Evolutionary conservation across 2,888 invertebrate genomes (phyloP).

Genomic region (Lithophane leautieri): DNA sequence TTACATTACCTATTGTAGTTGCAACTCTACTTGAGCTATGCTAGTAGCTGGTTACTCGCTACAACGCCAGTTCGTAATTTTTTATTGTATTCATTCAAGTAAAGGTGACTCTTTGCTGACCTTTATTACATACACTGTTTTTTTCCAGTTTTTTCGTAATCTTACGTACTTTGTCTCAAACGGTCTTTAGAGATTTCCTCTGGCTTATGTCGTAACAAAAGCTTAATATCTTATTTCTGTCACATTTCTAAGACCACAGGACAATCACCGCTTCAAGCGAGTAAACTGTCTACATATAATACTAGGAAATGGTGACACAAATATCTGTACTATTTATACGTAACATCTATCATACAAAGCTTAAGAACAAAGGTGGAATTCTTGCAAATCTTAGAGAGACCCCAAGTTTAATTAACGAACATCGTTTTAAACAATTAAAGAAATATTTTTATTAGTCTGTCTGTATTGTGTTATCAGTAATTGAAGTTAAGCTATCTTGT

Average conservation of each 20-base stretch:
- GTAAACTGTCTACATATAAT: conserved; percentile 28
- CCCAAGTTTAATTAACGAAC: conserved; percentile 58
- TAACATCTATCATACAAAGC: conserved; percentile 36
- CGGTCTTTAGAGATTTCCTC: conserved; percentile 13
- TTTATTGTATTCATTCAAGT: background rate
- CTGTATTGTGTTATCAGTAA: conserved; percentile 53
- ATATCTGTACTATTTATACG: conserved; percentile 53
- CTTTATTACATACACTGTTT: background rate
- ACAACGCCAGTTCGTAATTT: background rate
- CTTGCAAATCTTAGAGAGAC: conserved; percentile 61
- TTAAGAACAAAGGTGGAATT: conserved; percentile 37
- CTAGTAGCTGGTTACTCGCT: background rate
- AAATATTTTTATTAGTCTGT: conserved; percentile 59
- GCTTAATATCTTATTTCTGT: conserved; percentile 19
- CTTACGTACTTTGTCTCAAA: background rate
- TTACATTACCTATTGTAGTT: background rate
- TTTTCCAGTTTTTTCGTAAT: background rate
- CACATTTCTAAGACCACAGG: conserved; percentile 12
- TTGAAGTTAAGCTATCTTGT: conserved; percentile 42
- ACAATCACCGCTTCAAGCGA: conserved; percentile 13
- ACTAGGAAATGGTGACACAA: conserved; percentile 48
- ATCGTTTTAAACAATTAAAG: conserved; percentile 70
- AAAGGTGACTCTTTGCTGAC: background rate
- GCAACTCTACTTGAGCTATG: background rate
- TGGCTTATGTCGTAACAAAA: background rate